These are phyloP conservation scores for Lasiurus borealis DNA, from an alignment of 2,113 vertebrate genomes.

Conservation along the genomic window DNA sequence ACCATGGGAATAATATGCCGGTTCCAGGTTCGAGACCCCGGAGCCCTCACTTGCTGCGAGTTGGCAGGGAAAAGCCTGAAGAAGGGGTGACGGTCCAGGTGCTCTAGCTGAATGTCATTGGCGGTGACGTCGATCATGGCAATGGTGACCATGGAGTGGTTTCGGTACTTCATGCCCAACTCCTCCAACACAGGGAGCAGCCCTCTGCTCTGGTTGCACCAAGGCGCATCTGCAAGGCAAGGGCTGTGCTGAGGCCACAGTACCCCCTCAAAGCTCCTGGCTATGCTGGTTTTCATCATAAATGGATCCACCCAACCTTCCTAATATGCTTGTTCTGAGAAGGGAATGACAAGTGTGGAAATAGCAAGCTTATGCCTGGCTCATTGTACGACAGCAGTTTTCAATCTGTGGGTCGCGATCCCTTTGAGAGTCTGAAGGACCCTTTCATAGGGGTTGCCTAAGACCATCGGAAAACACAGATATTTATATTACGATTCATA, in stretches of 20 bases:
- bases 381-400: background rate
- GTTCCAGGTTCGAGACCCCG: background rate
- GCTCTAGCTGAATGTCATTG: slow-evolving; percentile 90
- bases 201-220: slow-evolving; percentile 87
- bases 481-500: too few relatives aligned
- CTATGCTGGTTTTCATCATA: background rate
- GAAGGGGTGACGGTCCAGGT: slow-evolving; percentile 85
- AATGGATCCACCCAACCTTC: background rate
- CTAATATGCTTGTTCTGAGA: background rate
- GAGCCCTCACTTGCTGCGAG: slow-evolving; percentile 78
- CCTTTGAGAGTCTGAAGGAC: too few relatives aligned
- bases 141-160: slow-evolving; percentile 86
- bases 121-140: slow-evolving; percentile 93
- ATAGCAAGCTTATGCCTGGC: background rate
- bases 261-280: fast-evolving
- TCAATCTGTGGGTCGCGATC: too few relatives aligned
- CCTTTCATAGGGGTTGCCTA: too few relatives aligned
- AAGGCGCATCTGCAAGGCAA: slow-evolving; percentile 90
- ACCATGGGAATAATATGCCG: fast-evolving
- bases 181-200: slow-evolving; percentile 92
- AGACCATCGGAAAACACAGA: too few relatives aligned
- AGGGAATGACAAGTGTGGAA: background rate
- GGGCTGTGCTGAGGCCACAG: background rate
- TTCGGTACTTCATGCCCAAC: slow-evolving; percentile 88
- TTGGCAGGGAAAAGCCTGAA: slow-evolving; percentile 93